Base-by-base conservation (phyloP, 2,113 vertebrate species). In the Caretta caretta region DNA sequence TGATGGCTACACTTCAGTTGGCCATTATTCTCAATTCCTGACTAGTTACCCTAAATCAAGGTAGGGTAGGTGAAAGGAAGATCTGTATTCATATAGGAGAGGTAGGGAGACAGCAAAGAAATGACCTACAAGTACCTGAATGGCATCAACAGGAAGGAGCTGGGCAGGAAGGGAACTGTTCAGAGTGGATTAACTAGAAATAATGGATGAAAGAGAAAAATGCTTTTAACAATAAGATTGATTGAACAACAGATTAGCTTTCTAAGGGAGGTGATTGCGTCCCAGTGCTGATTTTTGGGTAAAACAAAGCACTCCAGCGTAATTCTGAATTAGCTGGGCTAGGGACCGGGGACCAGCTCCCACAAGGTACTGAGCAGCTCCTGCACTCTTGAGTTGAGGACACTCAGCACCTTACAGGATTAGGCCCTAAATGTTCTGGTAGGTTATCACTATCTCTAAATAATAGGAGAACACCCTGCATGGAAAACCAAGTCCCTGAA, bases 381-480 rank as follows among this genome's bases (percentile, higher is more conserved):
- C 79, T 78, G 8, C 53, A 48, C 4, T 90, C 53, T 53, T 51
- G 86, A 17, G 8, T 83, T 82, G 57, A 83, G 94, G 93, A 42
- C 5, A 0, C 6, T 90, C 49, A 54, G 88, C 85, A 29, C 31
- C 42, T 12, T 25, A 35, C 76, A 53, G 93, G 80, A 51, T 76
- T 2, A 8, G 69, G 80, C 51, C 96, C 62, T 91, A 72, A 93
- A 80, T 93, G 83, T 94, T 95, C 90, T 80, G 84, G n/a, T 83
- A 83, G 78, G 57, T 84, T 78, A 6, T 69, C 29, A 0, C 20
- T 86, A 86, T 1, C 82, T 59, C 69, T 79, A 62, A 53, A 80
- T 94, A 48, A 46, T 65, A 42, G 46, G 75, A 51, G 85, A 90
- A 83, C 31, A 84, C 94, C 84, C 65, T 87, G 69, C 53, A 88